Conservation (phyloP, 2,888 invertebrate genomes). For the Aethes cnicana region DNA sequence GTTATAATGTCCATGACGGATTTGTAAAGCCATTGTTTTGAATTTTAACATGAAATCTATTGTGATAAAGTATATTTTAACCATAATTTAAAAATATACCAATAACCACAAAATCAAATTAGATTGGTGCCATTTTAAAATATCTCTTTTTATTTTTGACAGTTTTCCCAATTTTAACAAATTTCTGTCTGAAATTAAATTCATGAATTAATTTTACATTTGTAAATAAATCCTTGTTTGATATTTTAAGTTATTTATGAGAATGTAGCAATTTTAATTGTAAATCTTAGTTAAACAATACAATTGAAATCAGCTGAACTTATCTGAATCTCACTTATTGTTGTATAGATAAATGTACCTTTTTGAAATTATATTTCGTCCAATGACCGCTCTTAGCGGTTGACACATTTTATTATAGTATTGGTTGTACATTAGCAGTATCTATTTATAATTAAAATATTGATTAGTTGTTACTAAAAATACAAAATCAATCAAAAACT, state of each 20-base stretch:
- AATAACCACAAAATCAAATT: constrained; percentile 45
- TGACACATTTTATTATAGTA: constrained; percentile 64
- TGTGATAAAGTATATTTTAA: constrained; percentile 77
- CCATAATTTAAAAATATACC: constrained; percentile 53
- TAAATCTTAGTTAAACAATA: constrained; percentile 62
- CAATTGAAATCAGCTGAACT: constrained; percentile 78
- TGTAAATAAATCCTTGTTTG: constrained; percentile 70
- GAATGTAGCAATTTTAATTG: constrained; percentile 70
- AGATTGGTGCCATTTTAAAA: constrained; percentile 65
- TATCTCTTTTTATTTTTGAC: constrained; percentile 61
- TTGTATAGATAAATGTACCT: constrained; percentile 68
- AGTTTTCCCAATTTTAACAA: constrained; percentile 52
- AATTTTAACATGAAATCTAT: constrained; percentile 63
- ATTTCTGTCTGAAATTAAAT: constrained; percentile 45
- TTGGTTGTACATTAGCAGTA: constrained; percentile 77
- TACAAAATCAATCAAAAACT: constrained; percentile 75
- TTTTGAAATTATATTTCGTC: constrained; percentile 75
- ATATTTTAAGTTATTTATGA: constrained; percentile 79
- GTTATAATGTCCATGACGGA: constrained; percentile 67
- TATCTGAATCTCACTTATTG: constrained; percentile 76
- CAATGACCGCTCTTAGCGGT: constrained; percentile 65
- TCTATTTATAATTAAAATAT: constrained; percentile 79
- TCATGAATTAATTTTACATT: constrained; percentile 54
- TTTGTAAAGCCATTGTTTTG: constrained; percentile 58
- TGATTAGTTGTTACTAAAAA: constrained; percentile 83